Evolutionary conservation across 92 coral and sea anemone genomes (phyloP), one percentile per base, ranked within the genome.

Genomic region (Metridium senile): DNA sequence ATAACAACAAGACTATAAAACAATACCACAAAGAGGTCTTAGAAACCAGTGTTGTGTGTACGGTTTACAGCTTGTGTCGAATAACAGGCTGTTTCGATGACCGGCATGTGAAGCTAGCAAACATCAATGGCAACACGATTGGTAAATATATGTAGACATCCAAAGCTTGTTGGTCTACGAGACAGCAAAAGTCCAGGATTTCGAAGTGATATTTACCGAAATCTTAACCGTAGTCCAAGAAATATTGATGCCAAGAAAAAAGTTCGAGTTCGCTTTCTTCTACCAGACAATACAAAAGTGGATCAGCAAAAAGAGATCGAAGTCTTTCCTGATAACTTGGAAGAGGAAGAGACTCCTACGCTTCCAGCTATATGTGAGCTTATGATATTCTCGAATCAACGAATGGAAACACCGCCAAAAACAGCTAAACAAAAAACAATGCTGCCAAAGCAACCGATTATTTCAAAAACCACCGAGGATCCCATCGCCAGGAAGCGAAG

Each of bases 321-420:
- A 27, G 84, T 79, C 0, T 79, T 68, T 26, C 58, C 76, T n/a
- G 73, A 79, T 43, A 29, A 32, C 62, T 45, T 29, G 16, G 70
- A 56, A 20, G 81, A 29, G 30, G 71, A 39, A 21, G 75, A 70
- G 13, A 51, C 78, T 8, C 82, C 89, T 0, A 45, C 85, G 25
- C 84, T 90, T 49, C 96, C 96, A 9, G 87, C 96, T 19, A 87
- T 90, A 51, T 90, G 96, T 52, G 96, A 90, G 59, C 88, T 90
- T 59, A 88, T 85, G 64, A 84, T 81, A n/a, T 90, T 90, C 35
- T 70, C 90, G 22, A 78, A 59, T 25, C 63, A 61, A 46, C 68
- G 68, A 45, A 51, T 33, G 49, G 52, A 23, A 32, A 16, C 25
- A 52, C 58, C 25, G 47, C 32, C 63, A 47, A 70, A 11, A 16